Percentiles rank a stretch among this genome's conserved stretches.
Conservation (phyloP, 2,113 vertebrate species). For the Bubo scandiacus region DNA sequence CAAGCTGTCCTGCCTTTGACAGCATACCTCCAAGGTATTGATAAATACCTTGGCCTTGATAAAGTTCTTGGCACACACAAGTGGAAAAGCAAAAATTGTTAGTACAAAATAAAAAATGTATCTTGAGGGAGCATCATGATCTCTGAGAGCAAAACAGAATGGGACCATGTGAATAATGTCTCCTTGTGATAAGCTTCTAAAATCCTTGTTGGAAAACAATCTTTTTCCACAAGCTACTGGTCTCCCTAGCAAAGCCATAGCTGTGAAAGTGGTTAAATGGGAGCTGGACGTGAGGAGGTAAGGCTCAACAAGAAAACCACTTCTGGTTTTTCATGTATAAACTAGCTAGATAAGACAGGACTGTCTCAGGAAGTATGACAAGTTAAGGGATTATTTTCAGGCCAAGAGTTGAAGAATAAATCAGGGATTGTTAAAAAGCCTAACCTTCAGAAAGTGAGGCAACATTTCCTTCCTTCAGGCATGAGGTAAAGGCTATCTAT, state of each 20-base stretch:
- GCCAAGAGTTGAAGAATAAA: background rate
- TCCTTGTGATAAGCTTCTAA: background rate
- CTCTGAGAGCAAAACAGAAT: background rate
- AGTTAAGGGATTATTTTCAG: background rate
- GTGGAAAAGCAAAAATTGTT: background rate
- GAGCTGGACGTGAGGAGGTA: background rate
- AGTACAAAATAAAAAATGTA: background rate
- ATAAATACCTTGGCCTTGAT: too few relatives aligned
- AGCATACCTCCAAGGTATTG: background rate
- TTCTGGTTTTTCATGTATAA: background rate
- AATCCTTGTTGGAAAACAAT: background rate
- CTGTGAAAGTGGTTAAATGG: background rate
- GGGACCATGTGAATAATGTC: background rate
- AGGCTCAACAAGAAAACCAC: background rate
- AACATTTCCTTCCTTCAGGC: background rate
- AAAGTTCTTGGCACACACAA: background rate
- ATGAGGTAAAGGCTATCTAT: background rate
- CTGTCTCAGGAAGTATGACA: background rate
- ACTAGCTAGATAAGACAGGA: background rate
- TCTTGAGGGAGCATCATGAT: background rate
- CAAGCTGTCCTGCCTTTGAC: background rate
- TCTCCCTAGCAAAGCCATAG: background rate
- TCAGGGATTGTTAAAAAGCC: background rate
- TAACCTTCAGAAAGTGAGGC: background rate
- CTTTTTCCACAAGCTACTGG: background rate